Base-by-base conservation (phyloP, 2,113 vertebrate species). In the Casuarius casuarius region DNA sequence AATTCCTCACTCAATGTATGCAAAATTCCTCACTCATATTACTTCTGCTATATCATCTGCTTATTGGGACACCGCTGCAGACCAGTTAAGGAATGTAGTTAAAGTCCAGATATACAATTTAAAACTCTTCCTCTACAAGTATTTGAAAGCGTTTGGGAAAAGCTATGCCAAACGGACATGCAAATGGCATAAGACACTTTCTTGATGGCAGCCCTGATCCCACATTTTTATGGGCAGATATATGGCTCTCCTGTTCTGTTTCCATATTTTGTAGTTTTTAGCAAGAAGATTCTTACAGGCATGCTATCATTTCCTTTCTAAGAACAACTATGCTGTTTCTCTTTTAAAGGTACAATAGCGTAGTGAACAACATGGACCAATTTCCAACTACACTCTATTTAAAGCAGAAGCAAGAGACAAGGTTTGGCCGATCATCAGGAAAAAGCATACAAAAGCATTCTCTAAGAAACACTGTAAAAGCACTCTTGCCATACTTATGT, bases 401-500 rank as follows among this genome's bases (percentile, higher is more conserved):
- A 65, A 90, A 81, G 48, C 6, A 56, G 52, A 67, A 85, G n/a
- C 0, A 1, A 56, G 44, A 48, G 22, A 51, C 5, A 3, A 83
- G 13, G 25, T 77, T 74, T 79, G 42, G 23, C 52, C 81, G 67
- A 87, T 3, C 7, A 1, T 15, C 17, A 21, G 3, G 16, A 13
- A 19, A 90, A 62, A 90, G 22, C 23, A 49, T 0, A 6, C 23
- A 35, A 25, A 76, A 74, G 5, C 46, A 63, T 51, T 78, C 65
- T n/a, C 42, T n/a, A 81, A 15, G 65, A 59, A 93, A 62, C 19
- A 81, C 33, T 1, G 2, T 49, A 1, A 52, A 84, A n/a, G 16
- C 28, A 16, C 62, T 88, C 66, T 7, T 26, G 29, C 54, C 94
- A 9, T 98, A 99, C 99, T 98, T 97, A 99, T 97, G 83, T 92